These are phyloP conservation scores for Melanotus villosus DNA, from an alignment of 2,888 invertebrate genomes.

Conservation along the genomic window DNA sequence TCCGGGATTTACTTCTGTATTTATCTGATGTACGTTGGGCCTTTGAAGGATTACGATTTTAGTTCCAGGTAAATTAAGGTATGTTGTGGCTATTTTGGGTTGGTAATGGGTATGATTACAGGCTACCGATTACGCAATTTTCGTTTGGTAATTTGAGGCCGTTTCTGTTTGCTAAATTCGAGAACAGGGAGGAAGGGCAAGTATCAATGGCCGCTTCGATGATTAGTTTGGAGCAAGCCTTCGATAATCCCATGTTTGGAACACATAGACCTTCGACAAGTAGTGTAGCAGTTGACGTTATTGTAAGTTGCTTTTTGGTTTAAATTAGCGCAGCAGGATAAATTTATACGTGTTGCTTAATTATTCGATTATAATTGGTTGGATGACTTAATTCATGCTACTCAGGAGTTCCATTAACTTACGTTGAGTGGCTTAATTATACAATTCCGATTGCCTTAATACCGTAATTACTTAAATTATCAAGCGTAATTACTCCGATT, in stretches of 20 bases:
- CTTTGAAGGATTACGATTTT: constrained; percentile 34
- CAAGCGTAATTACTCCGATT: too few species aligned
- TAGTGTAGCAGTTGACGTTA: neutral
- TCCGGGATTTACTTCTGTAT: constrained; percentile 25
- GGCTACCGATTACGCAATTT: constrained; percentile 40
- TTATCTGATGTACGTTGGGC: constrained; percentile 39
- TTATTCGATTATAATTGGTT: too few species aligned
- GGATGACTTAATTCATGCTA: too few species aligned
- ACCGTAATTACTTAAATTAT: too few species aligned
- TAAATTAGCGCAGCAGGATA: too few species aligned
- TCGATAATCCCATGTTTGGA: constrained; percentile 61
- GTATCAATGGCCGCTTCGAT: constrained; percentile 58
- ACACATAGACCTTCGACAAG: constrained; percentile 30
- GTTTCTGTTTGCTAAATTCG: constrained; percentile 55
- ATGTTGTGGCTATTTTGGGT: neutral
- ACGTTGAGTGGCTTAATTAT: too few species aligned
- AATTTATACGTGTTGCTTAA: too few species aligned
- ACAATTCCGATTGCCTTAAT: too few species aligned
- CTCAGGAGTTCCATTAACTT: too few species aligned
- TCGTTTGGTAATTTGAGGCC: constrained; percentile 34
- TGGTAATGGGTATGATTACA: constrained; percentile 29
- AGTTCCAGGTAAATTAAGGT: constrained; percentile 5
- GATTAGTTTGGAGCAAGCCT: constrained; percentile 56
- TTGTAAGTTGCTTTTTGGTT: constrained; percentile 5
- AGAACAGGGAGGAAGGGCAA: constrained; percentile 55